Evolutionary conservation across 2,888 invertebrate species (phyloP).

Genomic region (Steinernema carpocapsae): DNA sequence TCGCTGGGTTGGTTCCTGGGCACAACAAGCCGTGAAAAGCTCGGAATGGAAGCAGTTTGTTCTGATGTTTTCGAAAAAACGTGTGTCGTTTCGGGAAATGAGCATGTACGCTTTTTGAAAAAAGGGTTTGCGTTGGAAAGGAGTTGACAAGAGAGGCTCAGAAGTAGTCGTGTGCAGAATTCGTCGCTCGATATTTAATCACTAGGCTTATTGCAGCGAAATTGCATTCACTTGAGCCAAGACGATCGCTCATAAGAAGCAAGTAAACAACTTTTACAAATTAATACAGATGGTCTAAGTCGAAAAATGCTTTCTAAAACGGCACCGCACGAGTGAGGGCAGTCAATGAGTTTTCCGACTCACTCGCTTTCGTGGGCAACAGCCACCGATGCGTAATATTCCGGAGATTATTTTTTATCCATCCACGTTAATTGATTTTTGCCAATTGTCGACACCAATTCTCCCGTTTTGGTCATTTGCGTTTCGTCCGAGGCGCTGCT

Average conservation of each 20-base stretch:
- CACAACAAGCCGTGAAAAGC: too few species aligned
- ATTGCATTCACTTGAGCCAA: conserved; percentile 28
- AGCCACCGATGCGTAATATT: conserved; percentile 20
- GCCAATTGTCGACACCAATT: conserved; percentile 7
- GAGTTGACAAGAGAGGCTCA: not conserved
- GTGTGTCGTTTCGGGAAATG: not conserved
- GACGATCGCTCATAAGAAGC: conserved; percentile 16
- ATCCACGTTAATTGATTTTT: conserved; percentile 16
- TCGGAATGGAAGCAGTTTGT: too few species aligned
- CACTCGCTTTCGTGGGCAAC: not conserved
- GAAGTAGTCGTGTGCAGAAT: conserved; percentile 1
- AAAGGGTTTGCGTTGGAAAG: too few species aligned
- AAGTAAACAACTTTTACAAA: conserved; percentile 35
- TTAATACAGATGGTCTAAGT: conserved; percentile 29
- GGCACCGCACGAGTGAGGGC: not conserved
- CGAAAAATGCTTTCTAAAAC: not conserved
- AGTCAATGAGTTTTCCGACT: conserved; percentile 19
- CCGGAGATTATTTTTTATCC: conserved; percentile 26
- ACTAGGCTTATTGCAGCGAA: conserved; percentile 4
- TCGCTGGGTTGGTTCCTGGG: too few species aligned
- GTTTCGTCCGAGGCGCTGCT: not conserved
- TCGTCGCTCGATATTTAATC: conserved; percentile 10
- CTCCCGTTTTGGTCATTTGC: not conserved
- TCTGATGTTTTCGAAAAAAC: not conserved
- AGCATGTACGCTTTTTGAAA: too few species aligned